Percentiles rank a stretch among this genome's conserved stretches.
phyloP scores from a whole-genome alignment of 2,888 invertebrate species.

The Agriopis marginaria region DNA sequence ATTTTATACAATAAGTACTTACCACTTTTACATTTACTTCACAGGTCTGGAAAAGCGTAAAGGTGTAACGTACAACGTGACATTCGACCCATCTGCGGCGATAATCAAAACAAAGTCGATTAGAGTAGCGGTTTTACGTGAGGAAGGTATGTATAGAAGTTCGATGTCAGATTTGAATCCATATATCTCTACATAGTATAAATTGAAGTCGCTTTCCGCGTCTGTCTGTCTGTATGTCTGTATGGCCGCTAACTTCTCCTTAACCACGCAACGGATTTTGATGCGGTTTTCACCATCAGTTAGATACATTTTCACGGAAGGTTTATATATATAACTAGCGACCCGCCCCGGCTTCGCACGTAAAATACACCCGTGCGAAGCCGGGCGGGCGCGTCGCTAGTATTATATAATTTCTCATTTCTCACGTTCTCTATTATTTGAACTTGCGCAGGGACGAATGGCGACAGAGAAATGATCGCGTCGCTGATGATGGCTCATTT shows the following conservation, averaged over 20 bases:
- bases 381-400: no score
- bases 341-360: no score
- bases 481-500: constrained; percentile 94
- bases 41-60: constrained; percentile 88
- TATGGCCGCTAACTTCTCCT: no score
- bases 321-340: no score
- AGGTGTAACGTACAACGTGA: constrained; percentile 90
- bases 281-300: no score
- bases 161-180: background rate
- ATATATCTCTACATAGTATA: no score
- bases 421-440: constrained; percentile 1
- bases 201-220: no score
- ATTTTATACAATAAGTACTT: background rate
- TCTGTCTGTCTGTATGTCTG: no score
- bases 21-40: constrained; percentile 12
- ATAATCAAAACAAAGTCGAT: constrained; percentile 80
- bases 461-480: constrained; percentile 99
- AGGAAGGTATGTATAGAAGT: constrained; percentile 91
- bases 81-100: constrained; percentile 89
- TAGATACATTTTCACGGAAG: no score
- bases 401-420: no score
- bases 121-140: constrained; percentile 96
- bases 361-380: no score
- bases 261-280: no score
- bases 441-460: constrained; percentile 89